Evolutionary conservation across 2,888 invertebrate genomes (phyloP).

Genomic region (Drosophila quinaria): DNA sequence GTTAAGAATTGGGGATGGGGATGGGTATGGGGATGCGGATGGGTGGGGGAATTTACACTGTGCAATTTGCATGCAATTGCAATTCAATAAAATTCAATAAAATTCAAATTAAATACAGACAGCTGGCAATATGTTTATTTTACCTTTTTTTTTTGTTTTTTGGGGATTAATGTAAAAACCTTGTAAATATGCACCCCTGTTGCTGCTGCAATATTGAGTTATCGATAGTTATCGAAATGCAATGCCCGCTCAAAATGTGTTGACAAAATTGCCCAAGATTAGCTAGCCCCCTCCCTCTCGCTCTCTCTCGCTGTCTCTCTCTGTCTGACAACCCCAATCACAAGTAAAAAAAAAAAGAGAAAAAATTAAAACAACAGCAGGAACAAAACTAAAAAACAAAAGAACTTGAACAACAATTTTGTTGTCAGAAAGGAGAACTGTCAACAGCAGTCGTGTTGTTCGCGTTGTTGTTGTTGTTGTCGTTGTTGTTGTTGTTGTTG

Average conservation of each 20-base stretch:
- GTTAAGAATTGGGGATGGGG: not conserved
- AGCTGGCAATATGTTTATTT: constrained; percentile 8
- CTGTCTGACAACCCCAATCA: constrained; percentile 3
- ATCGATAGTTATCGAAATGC: constrained; percentile 67
- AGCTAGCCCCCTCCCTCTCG: not conserved
- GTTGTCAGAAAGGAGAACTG: constrained; percentile 76
- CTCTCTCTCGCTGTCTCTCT: not conserved
- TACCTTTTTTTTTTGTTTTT: not conserved
- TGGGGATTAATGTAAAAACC: constrained; percentile 32
- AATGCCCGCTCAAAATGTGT: constrained; percentile 64
- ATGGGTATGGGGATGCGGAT: too few relatives aligned
- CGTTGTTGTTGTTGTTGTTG: constrained; percentile 29
- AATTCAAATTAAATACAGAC: constrained; percentile 69
- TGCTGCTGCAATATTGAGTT: constrained; percentile 24
- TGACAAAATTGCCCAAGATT: constrained; percentile 73
- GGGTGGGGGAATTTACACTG: not conserved
- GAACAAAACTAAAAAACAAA: constrained; percentile 5
- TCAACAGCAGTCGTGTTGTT: constrained; percentile 57
- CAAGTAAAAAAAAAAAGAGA: not conserved
- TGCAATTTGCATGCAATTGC: constrained; percentile 74
- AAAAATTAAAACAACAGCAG: constrained; percentile 14
- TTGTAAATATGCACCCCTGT: constrained; percentile 56
- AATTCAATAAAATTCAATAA: constrained; percentile 76
- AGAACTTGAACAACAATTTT: constrained; percentile 66
- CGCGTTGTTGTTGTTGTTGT: constrained; percentile 22